phyloP scores from a whole-genome alignment of 1,140 invertebrate genomes.

The Bombus ignitus region DNA sequence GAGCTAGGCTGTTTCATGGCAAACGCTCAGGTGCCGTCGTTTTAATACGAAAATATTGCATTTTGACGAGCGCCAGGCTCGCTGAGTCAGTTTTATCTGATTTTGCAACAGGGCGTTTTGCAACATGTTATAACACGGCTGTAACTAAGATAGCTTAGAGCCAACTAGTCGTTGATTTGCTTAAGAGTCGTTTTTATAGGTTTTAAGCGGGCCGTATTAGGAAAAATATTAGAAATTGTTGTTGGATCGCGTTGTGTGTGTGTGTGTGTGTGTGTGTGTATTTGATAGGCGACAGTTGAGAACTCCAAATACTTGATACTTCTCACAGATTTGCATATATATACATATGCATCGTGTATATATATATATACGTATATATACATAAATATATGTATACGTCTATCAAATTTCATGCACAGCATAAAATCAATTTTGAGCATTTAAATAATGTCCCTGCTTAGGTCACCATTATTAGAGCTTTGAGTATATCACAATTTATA shows the following conservation, averaged over 20 bases:
- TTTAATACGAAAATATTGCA: conserved; percentile 19
- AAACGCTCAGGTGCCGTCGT: conserved; percentile 3
- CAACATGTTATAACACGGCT: background rate
- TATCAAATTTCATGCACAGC: too few relatives aligned
- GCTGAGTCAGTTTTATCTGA: conserved; percentile 27
- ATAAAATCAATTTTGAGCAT: too few relatives aligned
- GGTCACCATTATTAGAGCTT: too few relatives aligned
- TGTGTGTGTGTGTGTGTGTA: too few relatives aligned
- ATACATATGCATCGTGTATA: too few relatives aligned
- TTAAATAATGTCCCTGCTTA: too few relatives aligned
- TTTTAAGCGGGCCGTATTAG: background rate
- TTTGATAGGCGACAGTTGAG: too few relatives aligned
- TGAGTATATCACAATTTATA: too few relatives aligned
- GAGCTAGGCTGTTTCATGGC: background rate
- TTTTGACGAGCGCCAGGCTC: background rate
- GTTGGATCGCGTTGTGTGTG: background rate
- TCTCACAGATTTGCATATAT: too few relatives aligned
- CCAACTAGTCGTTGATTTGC: background rate
- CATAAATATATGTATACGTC: too few relatives aligned
- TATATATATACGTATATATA: too few relatives aligned
- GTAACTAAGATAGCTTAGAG: background rate
- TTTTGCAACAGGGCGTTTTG: background rate
- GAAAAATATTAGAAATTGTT: background rate
- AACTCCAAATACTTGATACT: too few relatives aligned
- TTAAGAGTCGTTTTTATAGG: background rate